These are phyloP conservation scores for Pyralis farinalis DNA, from an alignment of 2,888 invertebrate genomes.

Conservation along the genomic window DNA sequence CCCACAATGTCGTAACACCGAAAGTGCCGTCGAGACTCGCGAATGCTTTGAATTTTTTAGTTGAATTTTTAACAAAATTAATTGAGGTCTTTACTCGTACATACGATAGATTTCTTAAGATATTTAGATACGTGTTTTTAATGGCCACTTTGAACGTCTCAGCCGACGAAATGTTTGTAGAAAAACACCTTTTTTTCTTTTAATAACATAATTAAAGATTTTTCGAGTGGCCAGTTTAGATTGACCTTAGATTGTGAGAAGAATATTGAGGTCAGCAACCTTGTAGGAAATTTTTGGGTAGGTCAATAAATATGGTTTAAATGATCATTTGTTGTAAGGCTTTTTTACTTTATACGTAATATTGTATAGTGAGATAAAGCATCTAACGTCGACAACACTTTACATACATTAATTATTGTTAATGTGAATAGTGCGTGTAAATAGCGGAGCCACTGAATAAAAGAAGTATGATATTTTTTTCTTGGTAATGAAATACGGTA, in stretches of 20 bases:
- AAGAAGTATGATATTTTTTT: too few species aligned
- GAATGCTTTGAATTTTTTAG: conserved; percentile 60
- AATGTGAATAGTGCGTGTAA: too few species aligned
- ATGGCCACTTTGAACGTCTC: conserved; percentile 43
- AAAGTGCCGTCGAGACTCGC: conserved; percentile 34
- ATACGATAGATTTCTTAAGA: conserved; percentile 57
- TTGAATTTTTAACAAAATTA: conserved; percentile 58
- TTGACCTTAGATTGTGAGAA: conserved; percentile 29
- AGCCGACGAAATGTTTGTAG: conserved; percentile 54
- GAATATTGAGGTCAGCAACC: conserved; percentile 5
- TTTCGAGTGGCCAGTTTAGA: conserved; percentile 24
- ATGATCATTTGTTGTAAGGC: not conserved
- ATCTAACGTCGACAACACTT: too few species aligned
- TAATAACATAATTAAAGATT: conserved; percentile 62
- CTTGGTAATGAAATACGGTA: too few species aligned
- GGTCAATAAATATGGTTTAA: conserved; percentile 2
- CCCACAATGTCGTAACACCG: conserved; percentile 18
- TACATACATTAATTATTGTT: too few species aligned
- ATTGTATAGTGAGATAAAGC: too few species aligned
- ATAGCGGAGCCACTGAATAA: too few species aligned
- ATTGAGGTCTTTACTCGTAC: conserved; percentile 51
- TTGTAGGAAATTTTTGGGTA: conserved; percentile 13
- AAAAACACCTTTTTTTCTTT: conserved; percentile 55
- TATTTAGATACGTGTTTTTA: conserved; percentile 63
- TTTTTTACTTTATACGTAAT: not conserved